Evolutionary conservation across 2,113 vertebrate species (phyloP), one percentile per base, ranked within the genome.

Genomic region (Thalassarche chlororhynchos): DNA sequence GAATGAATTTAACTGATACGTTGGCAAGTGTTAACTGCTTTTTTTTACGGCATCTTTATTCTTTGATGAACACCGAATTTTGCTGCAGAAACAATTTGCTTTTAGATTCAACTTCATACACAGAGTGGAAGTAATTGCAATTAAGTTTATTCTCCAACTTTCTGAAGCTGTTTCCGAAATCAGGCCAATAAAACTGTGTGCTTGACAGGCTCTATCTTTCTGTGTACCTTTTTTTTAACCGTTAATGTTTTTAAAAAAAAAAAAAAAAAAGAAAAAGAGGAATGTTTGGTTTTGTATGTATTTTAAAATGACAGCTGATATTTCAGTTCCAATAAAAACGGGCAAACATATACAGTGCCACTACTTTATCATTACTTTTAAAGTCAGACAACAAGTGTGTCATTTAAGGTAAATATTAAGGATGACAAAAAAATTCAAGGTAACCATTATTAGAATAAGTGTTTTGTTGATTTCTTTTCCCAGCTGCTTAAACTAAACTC

Each of bases 71-170:
- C 84, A 87, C 79, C 76, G 58, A 92, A 13, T 87, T 97, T 97
- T 97, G 84, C 93, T 96, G 93, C 90, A 84, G 94, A 98, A 98
- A 95, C 16, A 64, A 75, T 96, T 88, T 90, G 65, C 70, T 96
- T 95, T 97, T 94, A 96, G 93, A 95, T 69, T 93, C 88, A 97
- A 62, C 87, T 94, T 97, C 86, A 86, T 90, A 90, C 76, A 95
- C 80, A 62, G 84, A 8, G 9, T 79, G 29, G 72, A 94, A 86
- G 65, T 95, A 97, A 96, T 90, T 95, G 61, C 85, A 97, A 84
- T 97, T 94, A 95, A 94, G 61, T 97, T 90, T 93, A 62, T 95
- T 91, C 93, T 90, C 84, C 72, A 94, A 17, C 40, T 92, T 95
- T 96, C 62, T 93, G 88, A 85, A 74, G 61, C 47, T 74, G 52